Percentiles rank a stretch among this genome's conserved stretches.
These are phyloP conservation scores for Lasioglossum malachurum DNA, from an alignment of 2,888 invertebrate genomes.

Conservation along the genomic window DNA sequence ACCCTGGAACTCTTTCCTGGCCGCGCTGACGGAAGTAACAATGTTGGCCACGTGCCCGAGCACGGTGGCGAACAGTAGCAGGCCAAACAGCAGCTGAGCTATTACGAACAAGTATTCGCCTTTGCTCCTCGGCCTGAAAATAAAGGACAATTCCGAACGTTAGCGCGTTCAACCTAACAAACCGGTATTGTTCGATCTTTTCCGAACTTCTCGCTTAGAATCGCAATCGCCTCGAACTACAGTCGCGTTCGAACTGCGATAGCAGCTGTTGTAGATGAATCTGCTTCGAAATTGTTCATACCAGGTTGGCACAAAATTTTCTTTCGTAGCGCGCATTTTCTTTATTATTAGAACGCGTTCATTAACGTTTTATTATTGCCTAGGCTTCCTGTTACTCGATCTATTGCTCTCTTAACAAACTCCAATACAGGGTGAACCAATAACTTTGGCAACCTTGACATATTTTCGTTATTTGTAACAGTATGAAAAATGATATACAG, in stretches of 20 bases:
- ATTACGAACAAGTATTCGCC: constrained; percentile 98
- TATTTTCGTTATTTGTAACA: background rate
- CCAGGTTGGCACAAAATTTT: background rate
- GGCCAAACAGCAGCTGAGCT: constrained; percentile 96
- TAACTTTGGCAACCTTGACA: background rate
- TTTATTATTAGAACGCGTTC: too few species aligned
- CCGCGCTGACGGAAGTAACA: constrained; percentile 98
- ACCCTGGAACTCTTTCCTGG: constrained; percentile 99
- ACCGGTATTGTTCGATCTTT: constrained; percentile 1
- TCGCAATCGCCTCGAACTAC: background rate
- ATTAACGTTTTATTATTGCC: too few species aligned
- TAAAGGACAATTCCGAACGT: background rate
- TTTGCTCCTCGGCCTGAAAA: constrained; percentile 92
- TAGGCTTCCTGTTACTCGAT: too few species aligned
- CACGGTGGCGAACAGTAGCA: constrained; percentile 97
- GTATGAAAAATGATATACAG: too few species aligned
- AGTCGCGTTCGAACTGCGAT: background rate
- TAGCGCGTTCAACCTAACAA: background rate
- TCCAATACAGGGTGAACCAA: background rate
- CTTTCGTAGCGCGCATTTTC: background rate
- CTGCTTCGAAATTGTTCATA: background rate
- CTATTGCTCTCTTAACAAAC: background rate
- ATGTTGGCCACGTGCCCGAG: constrained; percentile 99
- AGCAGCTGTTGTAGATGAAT: background rate
- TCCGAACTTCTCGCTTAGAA: background rate